These are phyloP conservation scores for Diaphora mendica DNA, from an alignment of 2,888 invertebrate genomes.

Conservation along the genomic window DNA sequence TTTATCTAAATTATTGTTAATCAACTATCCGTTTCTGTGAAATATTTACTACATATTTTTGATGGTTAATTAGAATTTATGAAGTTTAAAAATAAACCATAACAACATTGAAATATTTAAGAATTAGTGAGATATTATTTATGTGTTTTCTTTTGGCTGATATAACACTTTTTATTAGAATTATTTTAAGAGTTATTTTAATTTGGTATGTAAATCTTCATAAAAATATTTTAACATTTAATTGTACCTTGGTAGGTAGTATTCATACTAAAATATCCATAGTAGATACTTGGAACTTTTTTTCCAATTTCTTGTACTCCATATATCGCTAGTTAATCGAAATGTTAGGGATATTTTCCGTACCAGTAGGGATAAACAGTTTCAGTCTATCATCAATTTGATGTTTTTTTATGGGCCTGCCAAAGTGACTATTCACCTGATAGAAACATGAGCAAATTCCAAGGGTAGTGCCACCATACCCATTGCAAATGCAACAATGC, in stretches of 20 bases:
- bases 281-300: too few relatives aligned
- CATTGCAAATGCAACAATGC: too few relatives aligned
- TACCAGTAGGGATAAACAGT: too few relatives aligned
- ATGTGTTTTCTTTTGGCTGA: slow-evolving; percentile 10
- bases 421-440: too few relatives aligned
- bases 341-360: too few relatives aligned
- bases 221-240: background rate
- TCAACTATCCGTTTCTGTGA: slow-evolving; percentile 45
- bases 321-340: too few relatives aligned
- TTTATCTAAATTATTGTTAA: slow-evolving; percentile 47
- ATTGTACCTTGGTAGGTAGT: slow-evolving; percentile 1
- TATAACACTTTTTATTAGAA: slow-evolving; percentile 10
- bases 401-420: too few relatives aligned
- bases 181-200: slow-evolving; percentile 8
- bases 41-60: slow-evolving; percentile 38
- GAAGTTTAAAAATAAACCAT: slow-evolving; percentile 42
- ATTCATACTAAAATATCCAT: too few relatives aligned
- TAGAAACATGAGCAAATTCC: too few relatives aligned
- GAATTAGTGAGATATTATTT: slow-evolving; percentile 39
- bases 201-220: background rate
- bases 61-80: slow-evolving; percentile 31
- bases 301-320: too few relatives aligned
- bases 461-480: too few relatives aligned
- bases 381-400: too few relatives aligned
- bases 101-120: slow-evolving; percentile 45